Conservation (phyloP, 2,113 vertebrate species). For the Lamprotornis superbus region DNA sequence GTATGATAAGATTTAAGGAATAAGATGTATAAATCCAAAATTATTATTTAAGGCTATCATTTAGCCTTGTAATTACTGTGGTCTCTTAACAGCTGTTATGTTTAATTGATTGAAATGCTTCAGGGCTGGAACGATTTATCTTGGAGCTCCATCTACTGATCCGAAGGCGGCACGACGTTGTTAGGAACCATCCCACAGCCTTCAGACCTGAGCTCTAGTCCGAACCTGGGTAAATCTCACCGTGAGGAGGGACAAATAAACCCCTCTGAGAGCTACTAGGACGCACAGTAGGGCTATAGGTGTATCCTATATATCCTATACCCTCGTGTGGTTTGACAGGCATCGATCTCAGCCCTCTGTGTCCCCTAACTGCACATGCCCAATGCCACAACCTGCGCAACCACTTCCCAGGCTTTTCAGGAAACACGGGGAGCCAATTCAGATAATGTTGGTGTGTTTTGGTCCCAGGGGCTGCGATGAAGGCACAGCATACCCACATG, state of each 20-base stretch:
- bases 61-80: slow-evolving; percentile 37
- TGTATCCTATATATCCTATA: neutral
- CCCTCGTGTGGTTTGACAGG: neutral
- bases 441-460: neutral
- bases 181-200: neutral
- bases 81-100: neutral
- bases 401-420: neutral
- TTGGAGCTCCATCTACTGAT: slow-evolving; percentile 63
- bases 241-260: neutral
- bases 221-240: neutral
- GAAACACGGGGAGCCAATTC: neutral
- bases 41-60: slow-evolving; percentile 45
- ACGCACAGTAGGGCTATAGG: neutral
- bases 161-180: neutral
- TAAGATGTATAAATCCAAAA: slow-evolving; percentile 21
- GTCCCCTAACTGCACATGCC: accelerated
- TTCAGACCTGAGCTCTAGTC: neutral
- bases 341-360: neutral
- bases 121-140: slow-evolving; percentile 28
- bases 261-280: neutral
- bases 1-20: slow-evolving; percentile 7
- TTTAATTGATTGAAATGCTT: neutral
- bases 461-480: neutral
- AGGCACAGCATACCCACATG: neutral
- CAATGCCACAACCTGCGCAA: neutral